Percentiles rank a stretch among this genome's conserved stretches.
Conservation (phyloP, 2,888 invertebrate genomes). For the Limnephilus lunatus region DNA sequence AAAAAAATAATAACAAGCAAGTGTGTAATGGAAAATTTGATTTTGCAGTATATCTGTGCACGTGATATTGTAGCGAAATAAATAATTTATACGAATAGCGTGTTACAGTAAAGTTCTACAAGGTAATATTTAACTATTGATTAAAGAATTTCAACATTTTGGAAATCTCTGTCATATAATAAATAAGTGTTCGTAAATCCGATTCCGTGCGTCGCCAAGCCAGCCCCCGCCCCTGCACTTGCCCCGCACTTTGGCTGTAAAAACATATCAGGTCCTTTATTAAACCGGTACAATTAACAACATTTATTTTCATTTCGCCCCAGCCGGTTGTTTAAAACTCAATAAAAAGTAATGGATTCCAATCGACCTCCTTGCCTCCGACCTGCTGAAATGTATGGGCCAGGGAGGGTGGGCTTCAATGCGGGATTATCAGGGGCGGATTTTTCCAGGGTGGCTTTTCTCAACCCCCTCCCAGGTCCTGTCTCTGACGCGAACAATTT, state of each 20-base stretch:
- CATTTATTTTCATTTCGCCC: conserved; percentile 49
- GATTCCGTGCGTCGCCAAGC: background rate
- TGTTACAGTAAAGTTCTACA: too few relatives aligned
- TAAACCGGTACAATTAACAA: conserved; percentile 51
- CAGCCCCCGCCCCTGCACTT: background rate
- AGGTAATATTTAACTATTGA: too few relatives aligned
- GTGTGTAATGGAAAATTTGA: too few relatives aligned
- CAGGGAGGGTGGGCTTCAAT: conserved; percentile 18
- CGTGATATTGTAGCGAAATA: too few relatives aligned
- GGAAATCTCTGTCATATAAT: background rate
- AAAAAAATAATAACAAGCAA: too few relatives aligned
- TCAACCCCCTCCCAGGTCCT: conserved; percentile 39
- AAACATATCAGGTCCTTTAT: conserved; percentile 45
- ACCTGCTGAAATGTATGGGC: conserved; percentile 46
- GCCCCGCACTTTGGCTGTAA: background rate
- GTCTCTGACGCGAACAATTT: conserved; percentile 62
- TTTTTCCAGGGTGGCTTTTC: conserved; percentile 35
- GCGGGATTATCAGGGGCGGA: conserved; percentile 44
- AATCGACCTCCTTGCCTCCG: conserved; percentile 53
- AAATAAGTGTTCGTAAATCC: background rate
- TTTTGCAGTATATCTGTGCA: too few relatives aligned
- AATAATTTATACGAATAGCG: too few relatives aligned
- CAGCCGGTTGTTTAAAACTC: conserved; percentile 57
- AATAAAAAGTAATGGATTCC: conserved; percentile 59
- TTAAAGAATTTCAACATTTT: background rate